Evolutionary conservation across 2,797 vertebrate genomes (phyloP).

Genomic region (Antrozous pallidus): DNA sequence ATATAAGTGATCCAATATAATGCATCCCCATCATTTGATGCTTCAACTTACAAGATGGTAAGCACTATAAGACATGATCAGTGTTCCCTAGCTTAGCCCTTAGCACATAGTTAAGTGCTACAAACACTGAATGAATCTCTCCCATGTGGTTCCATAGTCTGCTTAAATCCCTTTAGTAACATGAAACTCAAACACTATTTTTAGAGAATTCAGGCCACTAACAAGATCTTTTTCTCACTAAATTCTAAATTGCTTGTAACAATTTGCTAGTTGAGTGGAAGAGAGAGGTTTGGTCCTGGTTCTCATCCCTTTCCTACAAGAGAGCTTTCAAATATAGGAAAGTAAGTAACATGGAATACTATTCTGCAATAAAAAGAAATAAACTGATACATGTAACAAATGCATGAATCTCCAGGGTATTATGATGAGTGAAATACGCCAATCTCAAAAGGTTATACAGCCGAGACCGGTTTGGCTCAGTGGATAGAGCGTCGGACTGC

Average conservation of each 20-base stretch:
- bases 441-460: not conserved
- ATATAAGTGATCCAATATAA: not conserved
- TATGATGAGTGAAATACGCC: not conserved
- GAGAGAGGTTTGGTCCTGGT: not conserved
- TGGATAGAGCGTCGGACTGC: too few species aligned
- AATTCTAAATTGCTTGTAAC: constrained; percentile 15
- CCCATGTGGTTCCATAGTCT: not conserved
- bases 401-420: not conserved
- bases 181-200: not conserved
- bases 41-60: not conserved
- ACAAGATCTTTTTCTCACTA: not conserved
- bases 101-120: not conserved
- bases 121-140: not conserved
- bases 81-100: not conserved
- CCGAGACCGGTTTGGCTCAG: too few species aligned
- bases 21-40: not conserved
- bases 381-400: not conserved
- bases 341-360: not conserved
- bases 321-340: not conserved
- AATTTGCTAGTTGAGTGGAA: not conserved
- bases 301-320: not conserved
- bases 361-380: not conserved
- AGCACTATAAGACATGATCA: not conserved
- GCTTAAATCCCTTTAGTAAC: not conserved
- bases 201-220: not conserved